These are phyloP conservation scores for Lamellibrachia satsuma DNA, from an alignment of 2,888 invertebrate genomes.

Conservation along the genomic window DNA sequence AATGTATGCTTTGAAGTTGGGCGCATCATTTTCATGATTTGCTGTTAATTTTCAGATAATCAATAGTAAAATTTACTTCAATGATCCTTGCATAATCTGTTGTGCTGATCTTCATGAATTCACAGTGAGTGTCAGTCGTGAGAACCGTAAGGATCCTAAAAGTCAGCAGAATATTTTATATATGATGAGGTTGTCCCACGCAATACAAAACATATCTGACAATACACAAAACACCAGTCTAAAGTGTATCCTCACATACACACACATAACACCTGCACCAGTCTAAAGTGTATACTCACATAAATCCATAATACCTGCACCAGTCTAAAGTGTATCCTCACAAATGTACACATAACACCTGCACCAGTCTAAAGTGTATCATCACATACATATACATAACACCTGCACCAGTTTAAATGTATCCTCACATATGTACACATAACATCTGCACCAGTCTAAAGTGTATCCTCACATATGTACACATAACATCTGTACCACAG, in stretches of 20 bases:
- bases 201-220: background rate
- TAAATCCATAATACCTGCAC: background rate
- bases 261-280: too few species aligned
- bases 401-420: too few species aligned
- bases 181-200: conserved; percentile 6
- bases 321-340: too few species aligned
- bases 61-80: conserved; percentile 47
- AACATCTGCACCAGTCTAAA: background rate
- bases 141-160: conserved; percentile 37
- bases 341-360: background rate
- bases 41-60: background rate
- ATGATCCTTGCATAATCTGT: conserved; percentile 59
- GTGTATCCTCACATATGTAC: background rate
- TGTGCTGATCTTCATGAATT: conserved; percentile 59
- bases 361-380: background rate
- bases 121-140: conserved; percentile 54
- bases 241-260: background rate
- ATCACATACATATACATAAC: too few species aligned
- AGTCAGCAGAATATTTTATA: conserved; percentile 18
- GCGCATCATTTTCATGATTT: background rate
- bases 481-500: too few species aligned
- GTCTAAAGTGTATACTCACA: background rate
- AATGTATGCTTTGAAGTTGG: background rate
- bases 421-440: background rate
- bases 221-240: background rate